Evolutionary conservation across 2,888 invertebrate species (phyloP).

Genomic region (Mechanitis messenoides): DNA sequence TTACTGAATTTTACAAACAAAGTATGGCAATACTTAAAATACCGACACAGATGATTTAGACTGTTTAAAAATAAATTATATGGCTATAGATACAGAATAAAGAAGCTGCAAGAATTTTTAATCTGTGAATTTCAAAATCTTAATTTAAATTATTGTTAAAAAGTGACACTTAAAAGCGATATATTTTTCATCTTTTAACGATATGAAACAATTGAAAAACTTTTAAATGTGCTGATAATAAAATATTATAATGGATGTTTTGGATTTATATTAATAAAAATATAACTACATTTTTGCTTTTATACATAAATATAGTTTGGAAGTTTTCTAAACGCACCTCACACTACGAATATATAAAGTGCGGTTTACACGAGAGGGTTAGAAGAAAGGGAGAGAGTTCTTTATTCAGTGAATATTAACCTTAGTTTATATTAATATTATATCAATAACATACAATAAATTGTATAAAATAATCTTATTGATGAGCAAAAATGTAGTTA

Average conservation of each 20-base stretch:
- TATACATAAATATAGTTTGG: neutral
- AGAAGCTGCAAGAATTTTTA: constrained; percentile 16
- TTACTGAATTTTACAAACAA: constrained; percentile 38
- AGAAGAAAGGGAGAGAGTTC: neutral
- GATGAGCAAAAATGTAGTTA: constrained; percentile 20
- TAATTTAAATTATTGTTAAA: constrained; percentile 15
- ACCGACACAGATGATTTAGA: constrained; percentile 19
- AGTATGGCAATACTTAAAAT: constrained; percentile 46
- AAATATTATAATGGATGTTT: constrained; percentile 41
- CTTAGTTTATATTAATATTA: constrained; percentile 3
- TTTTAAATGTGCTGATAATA: constrained; percentile 45
- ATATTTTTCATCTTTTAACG: constrained; percentile 15
- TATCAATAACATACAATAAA: neutral
- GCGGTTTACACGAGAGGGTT: constrained; percentile 7
- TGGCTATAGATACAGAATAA: constrained; percentile 22
- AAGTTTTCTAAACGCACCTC: neutral
- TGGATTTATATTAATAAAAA: constrained; percentile 13
- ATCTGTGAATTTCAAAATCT: constrained; percentile 13
- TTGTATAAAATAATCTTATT: neutral
- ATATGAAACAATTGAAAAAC: constrained; percentile 27
- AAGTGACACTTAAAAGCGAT: constrained; percentile 10
- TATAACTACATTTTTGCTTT: constrained; percentile 23
- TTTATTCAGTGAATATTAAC: neutral
- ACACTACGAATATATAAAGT: neutral
- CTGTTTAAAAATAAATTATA: constrained; percentile 22